These are phyloP conservation scores for Acleris literana DNA, from an alignment of 2,888 invertebrate genomes.

Conservation along the genomic window DNA sequence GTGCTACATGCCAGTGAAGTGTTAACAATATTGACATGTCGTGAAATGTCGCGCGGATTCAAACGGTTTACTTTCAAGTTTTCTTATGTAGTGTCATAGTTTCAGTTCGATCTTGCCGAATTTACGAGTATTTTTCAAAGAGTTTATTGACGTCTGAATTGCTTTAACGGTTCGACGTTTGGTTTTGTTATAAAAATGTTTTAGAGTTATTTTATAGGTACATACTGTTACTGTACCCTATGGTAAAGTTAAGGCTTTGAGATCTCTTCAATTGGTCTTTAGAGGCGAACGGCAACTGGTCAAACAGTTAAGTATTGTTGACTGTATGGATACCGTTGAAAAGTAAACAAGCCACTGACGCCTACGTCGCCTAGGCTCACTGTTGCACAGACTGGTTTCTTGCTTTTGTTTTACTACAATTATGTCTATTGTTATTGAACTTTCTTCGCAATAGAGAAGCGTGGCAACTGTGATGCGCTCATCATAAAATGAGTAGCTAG, in stretches of 20 bases:
- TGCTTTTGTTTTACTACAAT: slow-evolving; percentile 26
- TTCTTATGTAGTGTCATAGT: slow-evolving; percentile 75
- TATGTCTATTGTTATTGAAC: slow-evolving; percentile 17
- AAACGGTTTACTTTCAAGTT: slow-evolving; percentile 73
- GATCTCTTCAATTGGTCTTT: background rate
- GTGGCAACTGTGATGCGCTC: background rate
- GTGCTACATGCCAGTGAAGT: slow-evolving; percentile 78
- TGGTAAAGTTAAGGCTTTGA: background rate
- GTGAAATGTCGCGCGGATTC: slow-evolving; percentile 54
- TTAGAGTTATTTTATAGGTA: too few relatives aligned
- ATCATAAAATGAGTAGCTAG: background rate
- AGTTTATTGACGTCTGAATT: slow-evolving; percentile 8
- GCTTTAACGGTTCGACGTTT: slow-evolving; percentile 11
- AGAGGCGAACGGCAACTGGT: slow-evolving; percentile 51
- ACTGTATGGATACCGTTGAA: slow-evolving; percentile 50
- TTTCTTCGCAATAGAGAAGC: slow-evolving; percentile 14
- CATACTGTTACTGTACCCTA: background rate
- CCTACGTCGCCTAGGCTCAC: slow-evolving; percentile 22
- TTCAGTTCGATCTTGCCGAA: slow-evolving; percentile 51
- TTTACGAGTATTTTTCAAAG: slow-evolving; percentile 18
- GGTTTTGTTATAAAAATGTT: background rate
- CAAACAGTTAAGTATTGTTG: slow-evolving; percentile 53
- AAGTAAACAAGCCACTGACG: slow-evolving; percentile 50
- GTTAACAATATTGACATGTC: slow-evolving; percentile 56
- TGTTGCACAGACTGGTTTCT: slow-evolving; percentile 27